Base-by-base conservation (phyloP, 2,888 invertebrate genomes). In the Leptura quadrifasciata region DNA sequence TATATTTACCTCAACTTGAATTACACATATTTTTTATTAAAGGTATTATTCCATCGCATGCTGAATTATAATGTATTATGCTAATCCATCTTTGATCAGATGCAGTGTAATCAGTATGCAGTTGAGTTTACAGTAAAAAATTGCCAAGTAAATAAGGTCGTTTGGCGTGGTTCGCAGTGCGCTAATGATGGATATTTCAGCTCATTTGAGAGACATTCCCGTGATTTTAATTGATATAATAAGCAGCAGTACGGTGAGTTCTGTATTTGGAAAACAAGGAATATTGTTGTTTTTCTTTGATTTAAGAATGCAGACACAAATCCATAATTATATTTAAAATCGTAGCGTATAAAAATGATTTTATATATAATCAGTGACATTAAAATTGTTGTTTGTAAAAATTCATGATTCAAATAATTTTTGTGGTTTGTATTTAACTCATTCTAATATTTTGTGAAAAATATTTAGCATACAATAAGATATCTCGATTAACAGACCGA, bases 171-270 rank as follows among this genome's bases (percentile, higher is more conserved):
- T 70, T 76, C 57, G 54, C 60, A 65, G 71, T 63, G 83, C 79
- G 80, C 82, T 84, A 84, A 85, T 85, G 84, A 85, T 82, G 81
- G 84, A 84, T 82, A 83, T 83, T 83, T 77, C 74, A 81, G 79
- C 78, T 85, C 82, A 84, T 85, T 83, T 82, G 79, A 83, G 77
- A 83, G 81, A 84, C 85, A 84, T 84, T 85, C 84, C 75, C 77
- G 27, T 71, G 75, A 80, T 79, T 71, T 84, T 84, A 85, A 85
- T 85, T 85, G 84, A 84, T 83, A 83, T 84, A 83, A 83, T 81
- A 82, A 84, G 70, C 65, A 72, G 81, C 82, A 80, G 77, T 78
- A 80, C 80, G 79, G 73, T 75, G 77, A 75, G 75, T 79, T 80
- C 84, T 83, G 79, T 83, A 85, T 84, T 84, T 83, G 82, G 84